Evolutionary conservation across 2,888 invertebrate genomes (phyloP).

Genomic region (Macrosoma leucophasiata): DNA sequence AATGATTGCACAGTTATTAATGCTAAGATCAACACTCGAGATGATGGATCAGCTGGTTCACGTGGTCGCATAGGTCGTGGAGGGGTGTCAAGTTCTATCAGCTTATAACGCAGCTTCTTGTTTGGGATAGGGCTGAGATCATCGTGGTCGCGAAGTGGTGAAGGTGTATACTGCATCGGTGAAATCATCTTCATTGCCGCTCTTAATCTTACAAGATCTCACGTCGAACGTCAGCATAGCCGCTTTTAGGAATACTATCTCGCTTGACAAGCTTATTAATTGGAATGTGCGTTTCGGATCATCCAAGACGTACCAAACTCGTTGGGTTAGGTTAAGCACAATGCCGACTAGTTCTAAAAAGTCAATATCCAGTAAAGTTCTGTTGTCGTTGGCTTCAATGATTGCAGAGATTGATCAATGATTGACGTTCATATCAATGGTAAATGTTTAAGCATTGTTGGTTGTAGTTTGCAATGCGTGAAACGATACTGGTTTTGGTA

Average conservation of each 20-base stretch:
- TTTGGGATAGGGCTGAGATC: background rate
- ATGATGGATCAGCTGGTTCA: slow-evolving; percentile 5
- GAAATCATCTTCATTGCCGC: slow-evolving; percentile 5
- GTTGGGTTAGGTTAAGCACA: slow-evolving; percentile 14
- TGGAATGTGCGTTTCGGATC: background rate
- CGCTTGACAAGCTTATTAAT: background rate
- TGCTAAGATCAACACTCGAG: slow-evolving; percentile 9
- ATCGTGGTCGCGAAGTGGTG: background rate
- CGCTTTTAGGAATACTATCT: background rate
- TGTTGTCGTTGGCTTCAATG: slow-evolving; percentile 11
- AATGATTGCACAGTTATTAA: slow-evolving; percentile 17
- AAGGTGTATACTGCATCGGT: slow-evolving; percentile 3
- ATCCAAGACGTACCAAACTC: slow-evolving; percentile 19
- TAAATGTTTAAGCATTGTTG: background rate
- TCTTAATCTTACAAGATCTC: background rate
- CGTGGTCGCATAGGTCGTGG: slow-evolving; percentile 6
- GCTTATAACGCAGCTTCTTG: slow-evolving; percentile 1
- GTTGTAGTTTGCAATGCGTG: background rate
- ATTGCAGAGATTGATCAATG: slow-evolving; percentile 8
- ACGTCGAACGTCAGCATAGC: background rate
- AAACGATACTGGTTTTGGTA: slow-evolving; percentile 1
- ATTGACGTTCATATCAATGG: background rate
- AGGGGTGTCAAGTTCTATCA: slow-evolving; percentile 7
- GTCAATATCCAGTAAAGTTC: slow-evolving; percentile 19
- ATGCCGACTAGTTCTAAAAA: slow-evolving; percentile 20